Evolutionary conservation across 2,888 invertebrate species (phyloP), one percentile per base, ranked within the genome.

Genomic region (Troilus luridus): DNA sequence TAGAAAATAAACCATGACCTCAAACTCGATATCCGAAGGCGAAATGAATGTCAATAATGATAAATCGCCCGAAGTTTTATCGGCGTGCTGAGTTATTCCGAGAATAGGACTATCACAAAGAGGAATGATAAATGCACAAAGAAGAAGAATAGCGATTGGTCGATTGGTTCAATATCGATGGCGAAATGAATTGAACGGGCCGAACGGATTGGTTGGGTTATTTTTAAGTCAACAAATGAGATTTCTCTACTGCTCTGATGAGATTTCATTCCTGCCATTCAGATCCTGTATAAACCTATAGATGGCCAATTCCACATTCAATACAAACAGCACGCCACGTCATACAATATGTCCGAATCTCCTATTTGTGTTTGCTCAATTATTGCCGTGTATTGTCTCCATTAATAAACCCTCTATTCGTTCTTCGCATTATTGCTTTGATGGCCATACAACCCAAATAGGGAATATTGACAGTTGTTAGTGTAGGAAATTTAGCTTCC

Each of bases 41-140:
- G 41, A 81, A 81, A 81, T 81, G 54, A 81, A 81, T 56, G 54
- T 81, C 81, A 81, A 81, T 81, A 54, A 81, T 81, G 81, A 81
- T 81, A 81, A 81, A 81, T 77, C 21, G 81, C 19, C 81, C 54
- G 21, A 81, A 81, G 81, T 81, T 81, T 81, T 81, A 81, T 81
- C 81, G 54, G 19, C 81, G 81, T 54, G 54, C 81, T 41, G 81
- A 54, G 81, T 56, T 81, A 81, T 81, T 81, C 54, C 54, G 81
- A 56, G 56, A 14, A 41, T 81, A 41, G 81, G 56, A 81, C 54
- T 81, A 81, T 81, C 10, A 81, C 81, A 81, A 81, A 54, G 81
- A 67, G 81, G 17, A 54, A 81, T 81, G 81, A 81, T 81, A 56
- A 81, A 81, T 81, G 81, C 81, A 81, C 19, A 56, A 81, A 41